Conservation (phyloP, 2,797 vertebrate species). For the Babyrousa celebensis region DNA sequence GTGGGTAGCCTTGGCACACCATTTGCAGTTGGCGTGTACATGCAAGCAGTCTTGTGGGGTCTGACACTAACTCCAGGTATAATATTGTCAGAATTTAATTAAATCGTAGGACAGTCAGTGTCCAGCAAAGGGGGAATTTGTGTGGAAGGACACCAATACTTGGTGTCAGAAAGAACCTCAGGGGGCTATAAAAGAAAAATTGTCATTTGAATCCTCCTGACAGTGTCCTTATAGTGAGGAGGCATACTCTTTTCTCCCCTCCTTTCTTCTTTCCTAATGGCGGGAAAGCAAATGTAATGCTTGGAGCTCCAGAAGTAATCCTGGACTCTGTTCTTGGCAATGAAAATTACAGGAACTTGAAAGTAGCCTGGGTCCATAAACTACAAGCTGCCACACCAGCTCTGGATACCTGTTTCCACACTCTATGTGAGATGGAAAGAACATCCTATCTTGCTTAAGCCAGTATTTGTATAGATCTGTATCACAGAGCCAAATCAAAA, state of each 20-base stretch:
- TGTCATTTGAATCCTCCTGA: background rate
- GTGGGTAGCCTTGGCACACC: background rate
- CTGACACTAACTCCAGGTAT: background rate
- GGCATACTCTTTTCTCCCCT: background rate
- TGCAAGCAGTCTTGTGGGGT: background rate
- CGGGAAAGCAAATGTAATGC: background rate
- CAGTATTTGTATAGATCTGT: background rate
- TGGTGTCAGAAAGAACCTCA: background rate
- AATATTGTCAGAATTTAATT: background rate
- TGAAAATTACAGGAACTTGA: background rate
- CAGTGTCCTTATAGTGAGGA: background rate
- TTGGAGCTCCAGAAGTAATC: background rate
- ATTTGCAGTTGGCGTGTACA: background rate
- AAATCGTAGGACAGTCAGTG: background rate
- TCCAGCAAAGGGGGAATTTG: background rate
- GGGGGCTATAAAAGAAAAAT: background rate
- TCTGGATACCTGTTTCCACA: background rate
- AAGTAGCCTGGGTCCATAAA: background rate
- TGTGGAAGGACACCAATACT: background rate
- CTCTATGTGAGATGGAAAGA: background rate
- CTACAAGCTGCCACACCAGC: background rate
- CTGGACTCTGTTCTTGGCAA: background rate
- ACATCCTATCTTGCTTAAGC: background rate
- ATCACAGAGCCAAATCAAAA: slow-evolving; percentile 11
- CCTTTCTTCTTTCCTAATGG: background rate